These are phyloP conservation scores for Aphodius sticticus DNA, from an alignment of 2,888 invertebrate genomes.

Conservation along the genomic window DNA sequence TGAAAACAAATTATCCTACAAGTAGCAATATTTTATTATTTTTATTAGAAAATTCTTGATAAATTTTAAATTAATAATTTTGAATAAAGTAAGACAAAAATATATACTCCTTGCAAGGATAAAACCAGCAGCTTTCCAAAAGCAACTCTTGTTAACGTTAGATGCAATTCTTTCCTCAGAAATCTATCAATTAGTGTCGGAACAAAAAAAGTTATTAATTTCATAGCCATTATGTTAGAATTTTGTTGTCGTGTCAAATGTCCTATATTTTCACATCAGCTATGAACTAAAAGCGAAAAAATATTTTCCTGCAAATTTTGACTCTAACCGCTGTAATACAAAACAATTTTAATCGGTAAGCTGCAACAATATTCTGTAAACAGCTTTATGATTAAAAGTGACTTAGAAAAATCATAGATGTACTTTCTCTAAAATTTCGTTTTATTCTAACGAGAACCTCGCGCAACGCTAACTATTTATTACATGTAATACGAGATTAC, in stretches of 20 bases:
- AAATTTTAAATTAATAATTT: too few species aligned
- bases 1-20: too few species aligned
- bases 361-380: constrained; percentile 7
- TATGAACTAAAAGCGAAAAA: not conserved
- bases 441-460: not conserved
- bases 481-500: too few species aligned
- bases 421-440: not conserved
- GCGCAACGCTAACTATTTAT: not conserved
- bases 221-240: not conserved
- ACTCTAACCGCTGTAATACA: not conserved
- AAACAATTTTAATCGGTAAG: constrained; percentile 20
- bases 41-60: too few species aligned
- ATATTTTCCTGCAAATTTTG: constrained; percentile 10
- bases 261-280: not conserved
- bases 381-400: constrained; percentile 22
- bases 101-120: too few species aligned
- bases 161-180: too few species aligned
- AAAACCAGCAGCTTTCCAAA: too few species aligned
- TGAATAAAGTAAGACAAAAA: too few species aligned
- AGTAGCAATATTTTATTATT: too few species aligned
- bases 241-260: constrained; percentile 17
- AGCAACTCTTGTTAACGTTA: too few species aligned
- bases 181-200: too few species aligned
- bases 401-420: not conserved
- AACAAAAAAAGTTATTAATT: too few species aligned